These are phyloP conservation scores for Spodoptera littoralis DNA, from an alignment of 2,888 invertebrate species.

Conservation along the genomic window DNA sequence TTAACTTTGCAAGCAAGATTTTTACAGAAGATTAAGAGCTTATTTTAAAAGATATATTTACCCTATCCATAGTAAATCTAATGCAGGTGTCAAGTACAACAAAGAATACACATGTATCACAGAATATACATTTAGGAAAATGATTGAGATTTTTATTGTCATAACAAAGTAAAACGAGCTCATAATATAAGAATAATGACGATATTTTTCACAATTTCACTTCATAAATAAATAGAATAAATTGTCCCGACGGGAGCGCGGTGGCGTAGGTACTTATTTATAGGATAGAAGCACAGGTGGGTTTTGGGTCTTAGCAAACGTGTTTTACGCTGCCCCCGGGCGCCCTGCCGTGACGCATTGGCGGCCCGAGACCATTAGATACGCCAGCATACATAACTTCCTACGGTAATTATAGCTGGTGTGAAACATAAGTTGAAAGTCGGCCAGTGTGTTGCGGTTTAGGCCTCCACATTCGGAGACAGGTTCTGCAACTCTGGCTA, in stretches of 20 bases:
- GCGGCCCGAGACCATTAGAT: conserved; percentile 65
- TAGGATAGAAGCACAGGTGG: conserved; percentile 76
- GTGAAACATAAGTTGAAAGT: conserved; percentile 50
- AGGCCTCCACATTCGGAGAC: conserved; percentile 15
- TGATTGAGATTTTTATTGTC: not conserved
- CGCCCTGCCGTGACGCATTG: conserved; percentile 70
- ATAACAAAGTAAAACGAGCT: not conserved
- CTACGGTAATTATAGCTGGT: conserved; percentile 51
- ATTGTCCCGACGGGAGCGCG: conserved; percentile 71
- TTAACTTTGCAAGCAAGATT: conserved; percentile 34
- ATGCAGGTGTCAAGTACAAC: not conserved
- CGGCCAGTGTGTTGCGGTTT: conserved; percentile 27
- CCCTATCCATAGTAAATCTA: conserved; percentile 9
- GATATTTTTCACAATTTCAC: conserved; percentile 59
- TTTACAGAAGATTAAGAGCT: conserved; percentile 20
- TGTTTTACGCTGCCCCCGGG: conserved; percentile 79
- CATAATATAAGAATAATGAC: conserved; percentile 40
- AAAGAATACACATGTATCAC: not conserved
- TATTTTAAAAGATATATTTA: conserved; percentile 27
- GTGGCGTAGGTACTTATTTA: conserved; percentile 75
- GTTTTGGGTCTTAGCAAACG: conserved; percentile 67
- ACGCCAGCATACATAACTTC: conserved; percentile 48
- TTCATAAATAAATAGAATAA: conserved; percentile 78
- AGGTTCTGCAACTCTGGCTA: conserved; percentile 7
- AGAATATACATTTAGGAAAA: not conserved